Evolutionary conservation across 2,797 vertebrate genomes (phyloP).

Genomic region (Cottoperca gobio): DNA sequence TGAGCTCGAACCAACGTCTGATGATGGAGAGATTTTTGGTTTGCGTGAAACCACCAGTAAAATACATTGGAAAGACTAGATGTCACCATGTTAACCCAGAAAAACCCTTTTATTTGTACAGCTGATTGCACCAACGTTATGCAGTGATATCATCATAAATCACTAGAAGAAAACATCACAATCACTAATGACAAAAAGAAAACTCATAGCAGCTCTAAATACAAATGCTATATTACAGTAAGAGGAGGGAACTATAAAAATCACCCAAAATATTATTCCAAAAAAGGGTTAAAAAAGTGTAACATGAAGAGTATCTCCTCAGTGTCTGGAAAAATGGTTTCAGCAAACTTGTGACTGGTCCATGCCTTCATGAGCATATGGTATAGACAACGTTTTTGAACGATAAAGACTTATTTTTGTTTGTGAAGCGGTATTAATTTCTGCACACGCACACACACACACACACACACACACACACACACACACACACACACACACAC

Average conservation of each 20-base stretch:
- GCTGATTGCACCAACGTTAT: background rate
- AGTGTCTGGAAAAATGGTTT: constrained; percentile 8
- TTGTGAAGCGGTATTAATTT: constrained; percentile 50
- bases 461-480: constrained; percentile 25
- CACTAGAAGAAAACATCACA: background rate
- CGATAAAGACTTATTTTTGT: constrained; percentile 54
- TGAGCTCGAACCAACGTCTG: constrained; percentile 54
- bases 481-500: too few species aligned
- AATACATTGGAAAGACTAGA: constrained; percentile 33
- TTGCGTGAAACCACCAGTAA: constrained; percentile 41
- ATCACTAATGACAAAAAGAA: background rate
- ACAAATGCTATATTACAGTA: background rate
- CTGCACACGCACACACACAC: constrained; percentile 38
- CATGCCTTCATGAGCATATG: constrained; percentile 37
- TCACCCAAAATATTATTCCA: background rate
- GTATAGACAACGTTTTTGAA: constrained; percentile 20
- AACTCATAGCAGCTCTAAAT: background rate
- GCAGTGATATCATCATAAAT: background rate
- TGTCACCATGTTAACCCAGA: constrained; percentile 3
- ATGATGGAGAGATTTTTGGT: constrained; percentile 55
- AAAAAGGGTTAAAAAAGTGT: background rate
- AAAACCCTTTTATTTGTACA: background rate
- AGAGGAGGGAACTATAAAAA: background rate
- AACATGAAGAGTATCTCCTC: background rate
- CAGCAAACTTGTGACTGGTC: constrained; percentile 20